These are phyloP conservation scores for Zaprionus ghesquierei DNA, from an alignment of 1,140 invertebrate genomes.

Conservation along the genomic window DNA sequence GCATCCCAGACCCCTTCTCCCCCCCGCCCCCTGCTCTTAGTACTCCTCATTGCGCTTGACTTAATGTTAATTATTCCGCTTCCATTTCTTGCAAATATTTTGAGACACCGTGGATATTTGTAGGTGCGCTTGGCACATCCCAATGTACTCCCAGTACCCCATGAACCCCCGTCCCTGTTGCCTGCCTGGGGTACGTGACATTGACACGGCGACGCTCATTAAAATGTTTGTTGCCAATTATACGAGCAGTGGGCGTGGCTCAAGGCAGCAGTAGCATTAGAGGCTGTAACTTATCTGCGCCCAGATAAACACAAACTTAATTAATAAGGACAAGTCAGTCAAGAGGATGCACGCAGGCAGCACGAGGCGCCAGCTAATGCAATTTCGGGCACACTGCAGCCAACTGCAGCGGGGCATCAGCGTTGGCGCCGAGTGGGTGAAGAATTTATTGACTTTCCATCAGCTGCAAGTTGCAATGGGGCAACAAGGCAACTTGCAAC, in stretches of 20 bases:
- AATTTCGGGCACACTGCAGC: neutral
- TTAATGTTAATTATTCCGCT: conserved; percentile 65
- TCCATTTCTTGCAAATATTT: conserved; percentile 70
- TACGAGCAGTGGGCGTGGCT: conserved; percentile 24
- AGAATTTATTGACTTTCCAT: neutral
- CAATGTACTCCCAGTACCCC: neutral
- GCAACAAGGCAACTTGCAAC: neutral
- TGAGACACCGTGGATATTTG: conserved; percentile 21
- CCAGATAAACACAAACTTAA: conserved; percentile 46
- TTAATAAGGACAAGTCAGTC: conserved; percentile 37
- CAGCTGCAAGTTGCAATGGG: neutral
- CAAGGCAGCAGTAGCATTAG: neutral
- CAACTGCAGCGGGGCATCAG: neutral
- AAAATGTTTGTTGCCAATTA: conserved; percentile 76
- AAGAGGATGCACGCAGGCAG: neutral
- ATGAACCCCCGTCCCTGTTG: neutral
- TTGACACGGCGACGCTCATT: conserved; percentile 65
- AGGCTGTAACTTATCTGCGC: conserved; percentile 39
- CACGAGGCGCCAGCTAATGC: neutral
- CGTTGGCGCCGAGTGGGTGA: neutral
- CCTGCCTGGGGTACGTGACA: conserved; percentile 55
- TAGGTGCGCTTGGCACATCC: neutral
- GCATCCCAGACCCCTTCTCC: conserved; percentile 2
- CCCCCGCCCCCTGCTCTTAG: neutral
- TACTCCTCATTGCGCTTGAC: neutral